These are phyloP conservation scores for Chionoecetes opilio DNA, from an alignment of 1,140 invertebrate species.

Conservation along the genomic window DNA sequence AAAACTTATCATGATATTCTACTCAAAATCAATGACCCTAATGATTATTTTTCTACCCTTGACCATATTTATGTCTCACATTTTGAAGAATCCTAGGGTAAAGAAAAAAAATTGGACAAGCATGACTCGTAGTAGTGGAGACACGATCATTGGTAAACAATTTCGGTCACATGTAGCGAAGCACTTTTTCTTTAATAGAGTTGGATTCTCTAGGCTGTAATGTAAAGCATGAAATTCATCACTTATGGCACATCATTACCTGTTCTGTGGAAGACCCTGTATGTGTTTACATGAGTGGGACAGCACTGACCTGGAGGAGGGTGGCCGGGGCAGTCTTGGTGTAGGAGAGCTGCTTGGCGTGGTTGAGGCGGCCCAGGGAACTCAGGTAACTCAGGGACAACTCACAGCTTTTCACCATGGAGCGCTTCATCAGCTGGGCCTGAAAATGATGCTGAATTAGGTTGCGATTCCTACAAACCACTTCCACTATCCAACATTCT, in stretches of 20 bases:
- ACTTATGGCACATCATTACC: neutral
- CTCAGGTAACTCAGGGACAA: slow-evolving; percentile 70
- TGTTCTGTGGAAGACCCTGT: neutral
- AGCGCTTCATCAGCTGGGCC: slow-evolving; percentile 69
- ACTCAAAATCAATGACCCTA: neutral
- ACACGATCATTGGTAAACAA: too few species aligned
- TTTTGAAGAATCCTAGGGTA: too few species aligned
- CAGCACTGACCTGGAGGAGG: slow-evolving; percentile 44
- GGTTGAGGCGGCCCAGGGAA: slow-evolving; percentile 66
- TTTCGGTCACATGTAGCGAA: too few species aligned
- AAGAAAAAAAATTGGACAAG: too few species aligned
- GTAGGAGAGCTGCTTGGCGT: slow-evolving; percentile 62
- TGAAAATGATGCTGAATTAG: neutral
- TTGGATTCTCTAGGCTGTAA: neutral
- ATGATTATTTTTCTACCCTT: too few species aligned
- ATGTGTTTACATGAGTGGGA: neutral
- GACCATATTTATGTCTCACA: neutral
- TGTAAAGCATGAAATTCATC: neutral
- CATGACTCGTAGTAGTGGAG: too few species aligned
- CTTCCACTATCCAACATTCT: too few species aligned
- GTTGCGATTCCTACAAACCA: too few species aligned
- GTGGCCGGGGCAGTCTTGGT: slow-evolving; percentile 63
- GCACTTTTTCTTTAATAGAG: too few species aligned
- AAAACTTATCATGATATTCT: too few species aligned
- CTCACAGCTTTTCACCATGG: slow-evolving; percentile 72